These are phyloP conservation scores for Plebejus argus DNA, from an alignment of 2,888 invertebrate genomes.

Conservation along the genomic window DNA sequence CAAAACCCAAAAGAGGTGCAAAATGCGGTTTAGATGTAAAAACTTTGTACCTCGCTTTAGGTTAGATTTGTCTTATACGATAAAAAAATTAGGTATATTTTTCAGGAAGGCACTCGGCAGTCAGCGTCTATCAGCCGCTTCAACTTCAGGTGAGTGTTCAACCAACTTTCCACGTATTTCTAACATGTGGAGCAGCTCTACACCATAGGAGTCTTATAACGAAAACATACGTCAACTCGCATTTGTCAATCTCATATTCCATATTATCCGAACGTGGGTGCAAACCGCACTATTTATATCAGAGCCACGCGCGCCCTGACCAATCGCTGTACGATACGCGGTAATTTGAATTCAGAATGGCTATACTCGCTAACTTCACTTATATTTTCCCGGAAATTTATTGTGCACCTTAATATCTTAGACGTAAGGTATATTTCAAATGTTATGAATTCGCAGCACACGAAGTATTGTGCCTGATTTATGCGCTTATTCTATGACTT, in stretches of 20 bases:
- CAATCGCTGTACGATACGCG: slow-evolving; percentile 74
- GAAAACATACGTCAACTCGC: slow-evolving; percentile 37
- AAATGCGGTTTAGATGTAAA: no score
- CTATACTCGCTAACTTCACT: slow-evolving; percentile 55
- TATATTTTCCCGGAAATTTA: slow-evolving; percentile 41
- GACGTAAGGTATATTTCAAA: slow-evolving; percentile 38
- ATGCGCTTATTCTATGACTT: slow-evolving; percentile 77
- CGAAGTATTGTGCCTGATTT: slow-evolving; percentile 70
- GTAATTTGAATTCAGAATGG: slow-evolving; percentile 76
- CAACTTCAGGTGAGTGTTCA: neutral
- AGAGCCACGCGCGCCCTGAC: slow-evolving; percentile 72
- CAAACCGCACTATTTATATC: slow-evolving; percentile 77
- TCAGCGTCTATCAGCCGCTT: neutral
- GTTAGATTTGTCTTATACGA: no score
- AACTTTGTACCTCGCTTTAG: no score
- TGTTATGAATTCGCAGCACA: slow-evolving; percentile 26
- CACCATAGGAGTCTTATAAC: slow-evolving; percentile 29
- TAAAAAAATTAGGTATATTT: no score
- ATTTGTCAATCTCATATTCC: slow-evolving; percentile 61
- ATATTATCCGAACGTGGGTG: slow-evolving; percentile 59
- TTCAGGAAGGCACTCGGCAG: neutral
- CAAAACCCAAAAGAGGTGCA: no score
- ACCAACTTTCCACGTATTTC: neutral
- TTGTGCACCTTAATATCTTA: slow-evolving; percentile 36
- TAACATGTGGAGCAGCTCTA: slow-evolving; percentile 2